Evolutionary conservation across 2,113 vertebrate genomes (phyloP).

Genomic region (Bagarius yarrelli): DNA sequence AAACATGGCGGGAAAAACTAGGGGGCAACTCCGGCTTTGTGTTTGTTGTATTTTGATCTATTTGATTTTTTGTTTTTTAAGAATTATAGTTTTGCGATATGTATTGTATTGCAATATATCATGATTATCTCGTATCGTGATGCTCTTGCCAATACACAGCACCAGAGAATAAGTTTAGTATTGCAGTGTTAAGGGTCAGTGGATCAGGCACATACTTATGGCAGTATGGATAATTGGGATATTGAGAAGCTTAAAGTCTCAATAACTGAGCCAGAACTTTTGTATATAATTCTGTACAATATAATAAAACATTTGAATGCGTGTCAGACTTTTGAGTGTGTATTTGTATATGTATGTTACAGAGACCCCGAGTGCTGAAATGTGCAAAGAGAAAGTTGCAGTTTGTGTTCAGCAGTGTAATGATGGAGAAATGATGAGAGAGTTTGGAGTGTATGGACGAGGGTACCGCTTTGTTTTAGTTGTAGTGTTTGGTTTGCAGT

Average conservation of each 20-base stretch:
- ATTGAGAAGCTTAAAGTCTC: background rate
- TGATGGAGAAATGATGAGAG: conserved; percentile 19
- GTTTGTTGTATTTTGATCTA: too few relatives aligned
- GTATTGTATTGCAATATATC: too few relatives aligned
- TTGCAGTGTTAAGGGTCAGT: background rate
- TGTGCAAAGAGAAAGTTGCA: conserved; percentile 65
- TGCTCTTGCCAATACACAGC: too few relatives aligned
- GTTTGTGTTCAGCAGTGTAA: conserved; percentile 51
- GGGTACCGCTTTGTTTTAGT: too few relatives aligned
- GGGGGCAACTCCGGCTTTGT: too few relatives aligned
- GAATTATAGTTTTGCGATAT: too few relatives aligned
- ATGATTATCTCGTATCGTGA: too few relatives aligned
- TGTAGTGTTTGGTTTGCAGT: background rate
- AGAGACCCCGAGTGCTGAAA: conserved; percentile 9
- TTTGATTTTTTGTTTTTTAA: too few relatives aligned
- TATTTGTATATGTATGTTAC: conserved; percentile 16
- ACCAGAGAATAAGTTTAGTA: background rate
- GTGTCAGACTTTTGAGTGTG: too few relatives aligned
- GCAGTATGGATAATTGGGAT: background rate
- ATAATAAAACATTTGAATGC: background rate
- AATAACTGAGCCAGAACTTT: background rate
- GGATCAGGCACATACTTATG: background rate
- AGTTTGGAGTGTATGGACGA: background rate
- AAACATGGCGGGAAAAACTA: too few relatives aligned
- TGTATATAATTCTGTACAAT: background rate